phyloP scores from a whole-genome alignment of 2,797 vertebrate genomes.

The Eupleurogrammus muticus region DNA sequence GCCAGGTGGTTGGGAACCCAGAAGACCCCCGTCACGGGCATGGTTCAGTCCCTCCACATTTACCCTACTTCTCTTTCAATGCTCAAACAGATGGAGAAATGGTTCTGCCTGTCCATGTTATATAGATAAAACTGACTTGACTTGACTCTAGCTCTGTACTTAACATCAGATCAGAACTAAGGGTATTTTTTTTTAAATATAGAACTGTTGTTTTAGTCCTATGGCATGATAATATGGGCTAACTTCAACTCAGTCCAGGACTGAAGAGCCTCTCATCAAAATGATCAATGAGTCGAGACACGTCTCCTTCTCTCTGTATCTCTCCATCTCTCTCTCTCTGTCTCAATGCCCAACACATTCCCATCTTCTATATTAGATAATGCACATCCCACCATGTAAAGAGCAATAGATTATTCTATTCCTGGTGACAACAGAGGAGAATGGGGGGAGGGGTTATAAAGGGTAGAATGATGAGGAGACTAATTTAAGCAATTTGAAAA shows the following conservation, averaged over 20 bases:
- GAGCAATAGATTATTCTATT: constrained; percentile 75
- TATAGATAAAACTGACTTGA: too few species aligned
- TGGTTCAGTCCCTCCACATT: too few species aligned
- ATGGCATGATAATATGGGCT: constrained; percentile 44
- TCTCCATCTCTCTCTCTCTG: constrained; percentile 42
- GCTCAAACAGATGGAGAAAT: too few species aligned
- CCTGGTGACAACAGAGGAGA: constrained; percentile 68
- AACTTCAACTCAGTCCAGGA: constrained; percentile 51
- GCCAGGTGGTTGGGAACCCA: too few species aligned
- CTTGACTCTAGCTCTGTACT: too few species aligned
- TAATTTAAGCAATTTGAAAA: constrained; percentile 72
- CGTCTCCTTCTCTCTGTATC: constrained; percentile 35
- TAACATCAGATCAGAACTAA: too few species aligned
- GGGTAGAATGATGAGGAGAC: constrained; percentile 69
- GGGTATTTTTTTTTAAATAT: too few species aligned
- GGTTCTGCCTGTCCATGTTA: too few species aligned
- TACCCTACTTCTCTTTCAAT: too few species aligned
- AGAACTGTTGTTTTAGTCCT: constrained; percentile 37
- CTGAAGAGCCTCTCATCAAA: constrained; percentile 67
- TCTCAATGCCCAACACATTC: constrained; percentile 59
- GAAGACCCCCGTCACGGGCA: too few species aligned
- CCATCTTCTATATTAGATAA: constrained; percentile 76
- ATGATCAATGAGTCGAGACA: constrained; percentile 67
- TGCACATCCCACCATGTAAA: constrained; percentile 66
- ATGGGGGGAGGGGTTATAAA: constrained; percentile 53